These are phyloP conservation scores for Lophius americanus DNA, from an alignment of 2,797 vertebrate genomes.

Conservation along the genomic window DNA sequence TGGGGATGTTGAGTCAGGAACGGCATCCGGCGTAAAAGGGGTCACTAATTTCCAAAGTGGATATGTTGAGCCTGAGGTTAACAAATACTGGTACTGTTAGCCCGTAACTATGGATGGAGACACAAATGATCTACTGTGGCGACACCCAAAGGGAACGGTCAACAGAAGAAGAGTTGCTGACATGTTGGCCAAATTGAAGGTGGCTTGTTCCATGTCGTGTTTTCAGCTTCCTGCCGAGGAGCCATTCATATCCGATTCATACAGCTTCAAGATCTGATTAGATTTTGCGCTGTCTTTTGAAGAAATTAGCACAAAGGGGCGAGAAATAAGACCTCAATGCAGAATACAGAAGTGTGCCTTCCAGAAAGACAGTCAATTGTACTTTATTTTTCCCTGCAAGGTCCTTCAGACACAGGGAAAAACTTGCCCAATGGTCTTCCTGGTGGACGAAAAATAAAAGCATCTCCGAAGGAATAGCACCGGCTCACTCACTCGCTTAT, in stretches of 20 bases:
- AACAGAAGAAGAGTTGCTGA: neutral
- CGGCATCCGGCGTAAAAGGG: no score
- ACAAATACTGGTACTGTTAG: no score
- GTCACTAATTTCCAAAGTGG: no score
- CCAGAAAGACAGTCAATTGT: constrained; percentile 22
- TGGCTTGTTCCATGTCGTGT: neutral
- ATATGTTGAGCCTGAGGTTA: no score
- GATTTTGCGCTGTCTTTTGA: neutral
- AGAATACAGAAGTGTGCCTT: neutral
- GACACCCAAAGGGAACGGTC: no score
- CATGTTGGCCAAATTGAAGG: neutral
- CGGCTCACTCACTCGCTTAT: constrained; percentile 76
- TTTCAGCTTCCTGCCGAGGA: neutral
- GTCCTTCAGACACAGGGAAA: constrained; percentile 40
- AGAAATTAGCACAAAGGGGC: constrained; percentile 13
- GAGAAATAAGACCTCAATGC: constrained; percentile 8
- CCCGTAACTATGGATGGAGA: no score
- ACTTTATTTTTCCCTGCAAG: constrained; percentile 24
- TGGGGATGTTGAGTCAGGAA: no score
- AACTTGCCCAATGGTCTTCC: constrained; percentile 47
- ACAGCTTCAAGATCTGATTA: neutral
- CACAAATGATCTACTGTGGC: no score
- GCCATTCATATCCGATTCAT: constrained; percentile 6
- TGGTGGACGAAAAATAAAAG: constrained; percentile 17
- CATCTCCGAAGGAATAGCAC: constrained; percentile 65